Evolutionary conservation across 1,140 invertebrate genomes (phyloP).

Genomic region (Physella acuta): DNA sequence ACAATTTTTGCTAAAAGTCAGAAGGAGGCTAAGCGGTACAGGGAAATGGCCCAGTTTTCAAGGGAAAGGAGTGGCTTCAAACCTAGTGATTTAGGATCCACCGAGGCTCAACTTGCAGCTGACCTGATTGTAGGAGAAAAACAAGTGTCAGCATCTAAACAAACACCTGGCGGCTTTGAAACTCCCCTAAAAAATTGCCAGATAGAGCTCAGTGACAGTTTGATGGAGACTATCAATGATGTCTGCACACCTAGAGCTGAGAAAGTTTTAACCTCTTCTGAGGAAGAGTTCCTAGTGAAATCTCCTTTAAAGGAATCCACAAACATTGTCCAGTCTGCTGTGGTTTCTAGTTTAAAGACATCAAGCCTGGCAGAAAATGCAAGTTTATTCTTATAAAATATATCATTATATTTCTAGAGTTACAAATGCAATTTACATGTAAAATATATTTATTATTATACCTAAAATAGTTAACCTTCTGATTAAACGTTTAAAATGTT

Average conservation of each 20-base stretch:
- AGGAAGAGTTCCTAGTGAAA: constrained; percentile 19
- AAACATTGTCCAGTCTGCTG: constrained; percentile 10
- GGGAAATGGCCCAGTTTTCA: constrained; percentile 26
- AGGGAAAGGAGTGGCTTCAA: neutral
- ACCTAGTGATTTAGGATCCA: neutral
- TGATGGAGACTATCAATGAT: constrained; percentile 37
- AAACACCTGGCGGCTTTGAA: too few relatives aligned
- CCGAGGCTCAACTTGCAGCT: neutral
- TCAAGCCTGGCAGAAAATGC: neutral
- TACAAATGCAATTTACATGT: neutral
- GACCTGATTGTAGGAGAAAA: constrained; percentile 1
- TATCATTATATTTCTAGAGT: neutral
- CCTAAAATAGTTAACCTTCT: neutral
- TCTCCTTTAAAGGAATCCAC: constrained; percentile 28
- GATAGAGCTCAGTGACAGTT: constrained; percentile 33
- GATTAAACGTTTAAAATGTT: neutral
- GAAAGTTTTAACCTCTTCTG: neutral
- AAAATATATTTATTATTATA: neutral
- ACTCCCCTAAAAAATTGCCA: constrained; percentile 8
- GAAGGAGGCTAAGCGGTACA: constrained; percentile 24
- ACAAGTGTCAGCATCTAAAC: constrained; percentile 1
- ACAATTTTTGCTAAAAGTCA: constrained; percentile 46
- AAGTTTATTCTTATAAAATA: neutral
- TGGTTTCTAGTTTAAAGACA: neutral
- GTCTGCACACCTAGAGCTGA: constrained; percentile 30